Evolutionary conservation across 2,113 vertebrate species (phyloP), one percentile per base, ranked within the genome.

Genomic region (Seriola dumerili): DNA sequence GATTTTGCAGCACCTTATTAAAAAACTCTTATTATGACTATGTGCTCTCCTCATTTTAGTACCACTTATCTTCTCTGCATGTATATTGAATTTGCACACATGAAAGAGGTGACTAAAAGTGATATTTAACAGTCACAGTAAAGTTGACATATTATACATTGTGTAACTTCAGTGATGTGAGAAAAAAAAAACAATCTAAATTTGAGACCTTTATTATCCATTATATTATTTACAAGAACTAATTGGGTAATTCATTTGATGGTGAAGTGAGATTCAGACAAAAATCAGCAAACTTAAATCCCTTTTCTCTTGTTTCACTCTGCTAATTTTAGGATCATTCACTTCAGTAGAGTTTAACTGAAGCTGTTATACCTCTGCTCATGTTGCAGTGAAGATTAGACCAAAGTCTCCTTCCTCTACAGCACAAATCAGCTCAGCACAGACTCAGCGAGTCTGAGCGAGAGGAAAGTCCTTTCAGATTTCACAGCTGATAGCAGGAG

Each of bases 401-500:
- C 65, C 62, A 59, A 63, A 78, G 58, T 76, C 77, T 44, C 57
- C 68, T 58, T 79, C 59, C 78, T 25, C 59, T n/a, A 29, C 61
- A 11, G 78, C 83, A 48, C 78, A 67, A 86, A 90, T 84, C 85
- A 76, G 71, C 85, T 76, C 52, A 4, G 76, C 83, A 74, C 78
- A 86, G 48, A 64, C 63, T 84, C 81, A 34, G 81, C 25, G 25
- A 68, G 55, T 11, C 21, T n/a, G 63, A 78, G 63, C 40, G 6
- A 48, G 58, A 69, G 78, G n/a, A 72, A 72, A 74, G 87, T 78
- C 81, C 68, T 72, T 72, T 86, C 59, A 85, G 90, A 93, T 91
- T 88, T 83, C 85, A 91, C 86, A 83, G 86, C 78, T 80, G 87
- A 88, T 86, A 86, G 81, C 32, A 46, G 64, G 40, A 68, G 80